Conservation (phyloP, 2,797 vertebrate genomes). For the Danio aesculapii region DNA sequence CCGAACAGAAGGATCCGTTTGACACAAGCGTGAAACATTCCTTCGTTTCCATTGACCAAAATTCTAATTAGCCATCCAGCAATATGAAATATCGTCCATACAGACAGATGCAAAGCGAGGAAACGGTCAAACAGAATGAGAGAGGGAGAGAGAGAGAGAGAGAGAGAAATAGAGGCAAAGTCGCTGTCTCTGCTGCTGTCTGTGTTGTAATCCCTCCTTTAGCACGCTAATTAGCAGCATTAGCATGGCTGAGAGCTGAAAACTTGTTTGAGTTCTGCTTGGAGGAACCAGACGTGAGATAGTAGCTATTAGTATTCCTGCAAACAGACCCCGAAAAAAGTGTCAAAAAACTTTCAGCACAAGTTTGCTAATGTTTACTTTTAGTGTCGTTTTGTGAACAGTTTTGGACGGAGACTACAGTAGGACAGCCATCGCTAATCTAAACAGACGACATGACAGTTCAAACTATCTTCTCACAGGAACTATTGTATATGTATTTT, state of each 20-base stretch:
- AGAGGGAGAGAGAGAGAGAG: neutral
- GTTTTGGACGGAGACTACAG: neutral
- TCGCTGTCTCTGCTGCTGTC: conserved; percentile 26
- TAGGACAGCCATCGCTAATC: neutral
- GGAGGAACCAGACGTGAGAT: neutral
- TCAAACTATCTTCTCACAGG: neutral
- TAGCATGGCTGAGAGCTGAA: conserved; percentile 37
- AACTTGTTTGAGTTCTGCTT: conserved; percentile 31
- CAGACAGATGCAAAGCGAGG: conserved; percentile 54
- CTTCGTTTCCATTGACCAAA: conserved; percentile 65
- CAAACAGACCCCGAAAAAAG: conserved; percentile 1
- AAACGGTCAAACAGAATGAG: neutral
- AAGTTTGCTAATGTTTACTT: conserved; percentile 10
- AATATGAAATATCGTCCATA: conserved; percentile 55
- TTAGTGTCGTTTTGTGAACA: neutral
- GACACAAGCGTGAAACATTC: conserved; percentile 65
- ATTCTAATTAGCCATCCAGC: conserved; percentile 62
- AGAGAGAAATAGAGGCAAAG: conserved; percentile 6
- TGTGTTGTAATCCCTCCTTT: conserved; percentile 39
- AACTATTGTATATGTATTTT: neutral
- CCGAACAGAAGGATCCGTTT: conserved; percentile 43
- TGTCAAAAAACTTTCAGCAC: neutral
- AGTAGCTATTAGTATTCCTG: conserved; percentile 30
- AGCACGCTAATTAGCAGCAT: conserved; percentile 48
- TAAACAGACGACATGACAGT: neutral